Base-by-base conservation (phyloP, 30 jellyfish, hydroid and myxozoan genomes). In the Mastigias papua region DNA sequence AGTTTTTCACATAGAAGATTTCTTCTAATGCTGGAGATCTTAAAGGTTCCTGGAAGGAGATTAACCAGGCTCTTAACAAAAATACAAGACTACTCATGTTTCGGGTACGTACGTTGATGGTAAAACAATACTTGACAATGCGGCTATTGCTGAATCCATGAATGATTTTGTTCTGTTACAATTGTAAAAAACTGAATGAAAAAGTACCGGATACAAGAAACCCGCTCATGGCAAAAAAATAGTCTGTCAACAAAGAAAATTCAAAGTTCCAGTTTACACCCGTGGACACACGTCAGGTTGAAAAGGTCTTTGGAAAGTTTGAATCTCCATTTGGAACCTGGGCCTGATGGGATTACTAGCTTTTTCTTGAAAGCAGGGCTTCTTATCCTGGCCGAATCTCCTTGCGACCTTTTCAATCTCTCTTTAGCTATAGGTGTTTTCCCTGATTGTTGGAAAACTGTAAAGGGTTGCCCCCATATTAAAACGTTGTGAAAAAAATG, bases 21-120 rank as follows among this genome's bases (percentile, higher is more conserved):
- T 8, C 60, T 16, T 46, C 60, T 8, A 8, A 46, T 46, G 16
- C 8, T 16, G 16, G 60, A 16, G 16, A 16, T 16, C 60, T 46
- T 46, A 46, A 46, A 16, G 16, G 16, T 46, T 6, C 60, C 8
- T 46, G 60, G 60, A 46, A 46, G 78, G 27, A n/a, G n/a, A n/a
- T n/a, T n/a, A n/a, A n/a, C n/a, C n/a, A n/a, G n/a, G n/a, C n/a
- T n/a, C n/a, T 48, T 49, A 78, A 31, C 50, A 78, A 23, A 78
- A 62, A 78, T 78, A 27, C 62, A 78, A 78, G 21, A 78, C 89
- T 34, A 5, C 80, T 32, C 89, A 65, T 37, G 46, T 80, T 32
- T 34, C 80, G 46, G 42, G 69, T 22, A 80, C 62, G 30, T 65
- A 61, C 21, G 81, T 80, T 46, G 89, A 78, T 21, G 89, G 89